Base-by-base conservation (phyloP, 2,888 invertebrate genomes). In the Drosophila meridiana region DNA sequence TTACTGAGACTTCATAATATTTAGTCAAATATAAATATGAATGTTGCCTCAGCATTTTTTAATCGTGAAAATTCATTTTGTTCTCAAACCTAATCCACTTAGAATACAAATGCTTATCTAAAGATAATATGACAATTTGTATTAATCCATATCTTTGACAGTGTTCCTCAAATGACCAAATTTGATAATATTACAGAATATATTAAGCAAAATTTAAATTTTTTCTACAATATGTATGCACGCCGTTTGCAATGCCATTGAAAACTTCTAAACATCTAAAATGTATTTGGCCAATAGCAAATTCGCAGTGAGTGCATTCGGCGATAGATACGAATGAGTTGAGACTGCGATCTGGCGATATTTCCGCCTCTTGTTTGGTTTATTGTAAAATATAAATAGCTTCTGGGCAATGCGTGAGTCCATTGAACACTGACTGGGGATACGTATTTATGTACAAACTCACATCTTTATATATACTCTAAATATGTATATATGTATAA, bases 371-470 rank as follows among this genome's bases (percentile, higher is more conserved):
- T 50, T 73, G 63, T 70, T 79, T 70, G 61, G 62, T 36, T 69
- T 66, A 69, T 80, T 80, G 78, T 78, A 76, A 73, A 73, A 68
- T 76, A 79, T 73, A 79, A 80, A 79, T 79, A 80, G 73, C 77
- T 64, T 73, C 66, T 74, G 78, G 77, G 79, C 79, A 77, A 77
- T 80, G 80, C 79, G 80, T 79, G 80, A 77, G 80, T 80, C 79
- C 79, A 79, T 79, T 79, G 79, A 79, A 79, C 79, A 79, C 80
- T 58, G 69, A 61, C 64, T 76, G 76, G 30, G 61, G 38, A 63
- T 52, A 66, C 65, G 55, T 58, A 56, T 43, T 50, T 68, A 36
- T 58, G 42, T 58, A 48, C 14, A 68, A 56, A 52, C 40, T 40
- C 14, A n/a, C 59, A 28, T 52, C 57, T 34, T 53, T 45, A 63